These are phyloP conservation scores for Dendrophyllia cribrosa DNA, from an alignment of 64 coral and sea anemone species.

Conservation along the genomic window DNA sequence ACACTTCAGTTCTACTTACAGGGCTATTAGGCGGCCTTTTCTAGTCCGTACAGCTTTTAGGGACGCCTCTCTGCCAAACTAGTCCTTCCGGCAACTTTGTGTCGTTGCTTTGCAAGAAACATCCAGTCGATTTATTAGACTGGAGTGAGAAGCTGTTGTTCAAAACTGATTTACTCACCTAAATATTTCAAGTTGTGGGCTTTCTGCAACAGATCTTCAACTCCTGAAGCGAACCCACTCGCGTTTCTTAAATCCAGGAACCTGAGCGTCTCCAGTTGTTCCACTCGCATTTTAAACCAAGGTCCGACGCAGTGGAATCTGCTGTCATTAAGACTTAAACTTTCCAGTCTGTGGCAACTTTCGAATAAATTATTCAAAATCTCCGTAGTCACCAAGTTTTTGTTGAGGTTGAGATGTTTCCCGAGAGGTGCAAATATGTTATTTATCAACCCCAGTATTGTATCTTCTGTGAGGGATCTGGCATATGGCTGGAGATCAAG, in stretches of 20 bases:
- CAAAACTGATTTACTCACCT: constrained; percentile 7
- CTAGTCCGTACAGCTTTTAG: no score
- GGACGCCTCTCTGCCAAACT: no score
- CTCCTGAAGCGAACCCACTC: constrained; percentile 58
- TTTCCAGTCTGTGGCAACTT: constrained; percentile 49
- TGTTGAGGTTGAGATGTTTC: constrained; percentile 58
- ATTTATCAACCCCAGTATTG: constrained; percentile 36
- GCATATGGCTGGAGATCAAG: constrained; percentile 52
- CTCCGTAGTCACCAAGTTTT: constrained; percentile 51
- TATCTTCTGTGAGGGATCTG: constrained; percentile 6
- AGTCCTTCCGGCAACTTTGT: no score
- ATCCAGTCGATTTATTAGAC: no score
- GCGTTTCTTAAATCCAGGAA: constrained; percentile 69
- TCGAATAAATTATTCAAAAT: constrained; percentile 64
- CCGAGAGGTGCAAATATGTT: constrained; percentile 59
- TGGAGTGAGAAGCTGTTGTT: no score
- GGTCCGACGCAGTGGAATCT: constrained; percentile 54
- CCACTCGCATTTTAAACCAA: constrained; percentile 43
- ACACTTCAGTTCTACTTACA: no score
- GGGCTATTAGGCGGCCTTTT: no score
- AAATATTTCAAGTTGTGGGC: constrained; percentile 43
- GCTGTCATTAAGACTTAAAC: constrained; percentile 69
- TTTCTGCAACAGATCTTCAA: constrained; percentile 61
- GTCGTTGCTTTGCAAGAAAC: no score
- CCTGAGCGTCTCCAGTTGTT: constrained; percentile 35